Base-by-base conservation (phyloP, 2,113 vertebrate species). In the Genyomyrus donnyi region DNA sequence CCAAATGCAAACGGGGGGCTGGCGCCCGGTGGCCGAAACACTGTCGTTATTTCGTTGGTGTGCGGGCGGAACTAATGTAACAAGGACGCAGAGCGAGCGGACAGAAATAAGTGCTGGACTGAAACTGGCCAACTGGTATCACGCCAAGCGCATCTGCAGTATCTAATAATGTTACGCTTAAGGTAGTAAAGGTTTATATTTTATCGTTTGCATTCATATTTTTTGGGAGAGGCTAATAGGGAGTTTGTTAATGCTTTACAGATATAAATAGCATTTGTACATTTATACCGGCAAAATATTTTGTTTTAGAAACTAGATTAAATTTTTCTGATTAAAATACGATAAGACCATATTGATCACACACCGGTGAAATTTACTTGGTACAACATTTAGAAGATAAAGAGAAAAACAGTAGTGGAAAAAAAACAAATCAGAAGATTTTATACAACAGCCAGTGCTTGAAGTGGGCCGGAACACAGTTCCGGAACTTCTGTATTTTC, bases 41-140 rank as follows among this genome's bases (percentile, higher is more conserved):
- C 74, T 27, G 84, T 5, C 19, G 84, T 39, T 39, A 19, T 77
- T 77, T 77, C 84, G 48, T 13, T 19, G 24, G 84, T 17, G 10
- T 31, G 21, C 45, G 24, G 4, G 1, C 21, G 84, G 84, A 27
- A 48, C 17, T n/a, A 89, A 27, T 27, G 13, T 58, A 31, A 88
- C 24, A 24, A 45, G 42, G 11, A 39, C 15, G 4, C 19, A 11
- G 42, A 9, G 17, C 53, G 52, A 19, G 39, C 80, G 89, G 66
- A 89, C 87, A 27, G 4, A 13, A 89, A 46, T 74, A 3, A 27
- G 3, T 35, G 91, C 80, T 9, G 90, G 49, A 90, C 90, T 45
- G 89, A 31, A 49, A 49, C 13, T 1, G 35, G 27, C 3, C 17
- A 19, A 8, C 5, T 49, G 15, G 85, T 46, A 19, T 8, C 31